phyloP scores from a whole-genome alignment of 2,113 vertebrate genomes.

The Neotoma lepida region DNA sequence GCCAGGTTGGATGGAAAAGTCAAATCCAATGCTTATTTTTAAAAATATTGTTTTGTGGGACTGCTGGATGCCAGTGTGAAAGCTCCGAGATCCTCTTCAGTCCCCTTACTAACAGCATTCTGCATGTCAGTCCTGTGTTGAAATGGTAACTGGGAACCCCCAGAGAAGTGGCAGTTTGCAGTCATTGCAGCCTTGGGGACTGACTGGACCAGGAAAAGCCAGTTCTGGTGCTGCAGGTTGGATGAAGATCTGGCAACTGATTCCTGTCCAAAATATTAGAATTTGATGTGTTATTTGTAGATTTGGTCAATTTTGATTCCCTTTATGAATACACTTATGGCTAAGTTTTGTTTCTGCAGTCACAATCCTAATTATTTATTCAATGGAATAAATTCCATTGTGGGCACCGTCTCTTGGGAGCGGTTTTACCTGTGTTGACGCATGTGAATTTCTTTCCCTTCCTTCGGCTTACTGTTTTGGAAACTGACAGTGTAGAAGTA shows the following conservation, averaged over 20 bases:
- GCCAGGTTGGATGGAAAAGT: background rate
- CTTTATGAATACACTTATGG: background rate
- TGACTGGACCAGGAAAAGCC: background rate
- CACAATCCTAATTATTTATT: background rate
- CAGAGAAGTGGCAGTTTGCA: background rate
- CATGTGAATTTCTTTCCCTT: background rate
- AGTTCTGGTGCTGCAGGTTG: background rate
- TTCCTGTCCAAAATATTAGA: background rate
- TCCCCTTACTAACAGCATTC: background rate
- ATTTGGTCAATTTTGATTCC: background rate
- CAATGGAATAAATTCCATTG: background rate
- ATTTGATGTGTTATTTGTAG: background rate
- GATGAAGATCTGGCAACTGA: background rate
- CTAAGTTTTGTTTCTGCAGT: background rate
- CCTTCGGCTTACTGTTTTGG: background rate
- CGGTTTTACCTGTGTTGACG: background rate
- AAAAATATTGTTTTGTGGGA: background rate
- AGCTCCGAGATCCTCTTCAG: background rate
- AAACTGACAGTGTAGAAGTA: background rate
- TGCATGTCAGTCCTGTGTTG: background rate
- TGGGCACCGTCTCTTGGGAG: rapidly evolving
- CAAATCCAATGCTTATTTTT: background rate
- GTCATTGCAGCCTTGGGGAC: background rate
- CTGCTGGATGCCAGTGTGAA: background rate
- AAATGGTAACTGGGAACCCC: background rate